Evolutionary conservation across 2,888 invertebrate species (phyloP), one percentile per base, ranked within the genome.

Genomic region (Globia sparganii): DNA sequence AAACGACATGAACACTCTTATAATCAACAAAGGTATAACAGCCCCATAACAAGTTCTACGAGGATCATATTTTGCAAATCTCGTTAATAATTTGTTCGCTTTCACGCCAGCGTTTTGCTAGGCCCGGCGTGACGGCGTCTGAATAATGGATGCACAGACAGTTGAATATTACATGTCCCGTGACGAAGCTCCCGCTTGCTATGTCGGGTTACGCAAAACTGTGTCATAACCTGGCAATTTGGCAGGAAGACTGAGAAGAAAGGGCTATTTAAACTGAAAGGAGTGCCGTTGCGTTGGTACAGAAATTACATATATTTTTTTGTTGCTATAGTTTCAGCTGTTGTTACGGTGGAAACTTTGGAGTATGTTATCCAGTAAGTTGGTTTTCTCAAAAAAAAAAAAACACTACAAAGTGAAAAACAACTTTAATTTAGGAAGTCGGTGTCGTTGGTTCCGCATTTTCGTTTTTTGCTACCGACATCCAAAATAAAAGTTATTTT

Each of bases 61-160:
- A 68, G 75, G 66, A 79, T 85, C 61, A 87, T 80, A 88, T 87
- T 86, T 88, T 74, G 69, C 64, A 77, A 78, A 78, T 77, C 75
- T 80, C 78, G 56, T 87, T 85, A 87, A 87, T 87, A 88, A 87
- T 87, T 88, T 80, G 85, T 76, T 68, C 72, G 87, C 77, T 80
- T 86, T 88, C 74, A 72, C 87, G 85, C 87, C 65, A 28, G 46
- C 61, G 61, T 77, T 75, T 72, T 69, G 58, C 75, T 72, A 68
- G 79, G 79, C 74, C 46, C 73, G n/a, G 34, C 34, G 86, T 84
- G 85, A 74, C 87, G 70, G 40, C 43, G n/a, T n/a, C 59, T 88
- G 88, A 87, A 87, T 87, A 87, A 87, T 88, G 62, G 40, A 87
- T 81, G 77, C 31, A 66, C 76, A 80, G 76, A 58, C 69, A 67